Conservation (phyloP, 2,113 vertebrate species). For the Pelecanus crispus region DNA sequence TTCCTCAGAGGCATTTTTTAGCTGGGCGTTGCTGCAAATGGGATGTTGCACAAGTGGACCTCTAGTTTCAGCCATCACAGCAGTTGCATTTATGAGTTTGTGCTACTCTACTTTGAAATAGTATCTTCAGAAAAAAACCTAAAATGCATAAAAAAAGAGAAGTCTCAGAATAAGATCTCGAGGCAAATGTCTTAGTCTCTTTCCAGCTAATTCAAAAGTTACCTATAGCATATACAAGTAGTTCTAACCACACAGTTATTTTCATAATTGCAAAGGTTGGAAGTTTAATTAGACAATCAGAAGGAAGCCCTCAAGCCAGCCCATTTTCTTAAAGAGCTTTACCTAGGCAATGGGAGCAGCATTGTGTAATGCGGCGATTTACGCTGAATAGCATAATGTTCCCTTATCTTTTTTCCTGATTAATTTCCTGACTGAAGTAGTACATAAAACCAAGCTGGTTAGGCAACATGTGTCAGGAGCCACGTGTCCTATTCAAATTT, state of each 20-base stretch:
- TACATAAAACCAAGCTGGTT: constrained; percentile 59
- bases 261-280: constrained; percentile 68
- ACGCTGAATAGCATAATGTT: constrained; percentile 58
- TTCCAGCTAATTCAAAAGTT: constrained; percentile 43
- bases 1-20: background rate
- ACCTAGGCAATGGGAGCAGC: constrained; percentile 56
- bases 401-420: constrained; percentile 63
- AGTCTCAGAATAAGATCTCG: constrained; percentile 11
- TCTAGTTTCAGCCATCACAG: background rate
- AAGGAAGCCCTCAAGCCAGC: constrained; percentile 63
- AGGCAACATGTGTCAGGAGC: constrained; percentile 56
- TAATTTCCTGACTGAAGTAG: constrained; percentile 66
- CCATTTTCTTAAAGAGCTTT: constrained; percentile 63
- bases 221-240: constrained; percentile 42
- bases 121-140: background rate
- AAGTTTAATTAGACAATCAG: constrained; percentile 68
- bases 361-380: constrained; percentile 52
- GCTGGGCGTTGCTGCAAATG: background rate
- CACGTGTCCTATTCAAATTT: constrained; percentile 32
- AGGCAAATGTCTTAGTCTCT: constrained; percentile 7
- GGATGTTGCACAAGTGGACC: background rate
- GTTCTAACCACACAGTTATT: constrained; percentile 60
- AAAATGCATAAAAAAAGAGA: background rate
- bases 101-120: background rate
- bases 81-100: background rate